Evolutionary conservation across 2,888 invertebrate genomes (phyloP).

Genomic region (Unio delphinus): DNA sequence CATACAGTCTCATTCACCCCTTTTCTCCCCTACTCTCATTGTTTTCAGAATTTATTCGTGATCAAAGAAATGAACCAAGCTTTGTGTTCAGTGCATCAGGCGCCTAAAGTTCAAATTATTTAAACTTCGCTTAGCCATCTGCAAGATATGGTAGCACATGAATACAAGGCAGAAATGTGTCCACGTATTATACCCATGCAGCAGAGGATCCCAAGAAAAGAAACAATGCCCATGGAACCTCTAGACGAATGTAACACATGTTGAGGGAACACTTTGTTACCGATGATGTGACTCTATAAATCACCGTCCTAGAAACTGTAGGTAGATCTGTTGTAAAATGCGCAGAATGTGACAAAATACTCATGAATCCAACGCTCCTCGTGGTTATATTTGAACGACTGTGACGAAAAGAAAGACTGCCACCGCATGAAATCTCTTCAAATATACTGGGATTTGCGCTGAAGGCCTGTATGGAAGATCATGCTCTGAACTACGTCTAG

Average conservation of each 20-base stretch:
- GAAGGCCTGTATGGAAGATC: slow-evolving; percentile 6
- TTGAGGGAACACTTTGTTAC: slow-evolving; percentile 5
- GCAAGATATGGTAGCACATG: no score
- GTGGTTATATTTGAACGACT: slow-evolving; percentile 6
- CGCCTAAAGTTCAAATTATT: background rate
- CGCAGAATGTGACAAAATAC: background rate
- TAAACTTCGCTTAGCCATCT: no score
- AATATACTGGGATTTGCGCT: slow-evolving; percentile 10
- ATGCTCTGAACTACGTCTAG: slow-evolving; percentile 12
- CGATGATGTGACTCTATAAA: background rate
- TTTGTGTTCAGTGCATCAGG: background rate
- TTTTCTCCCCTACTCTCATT: background rate
- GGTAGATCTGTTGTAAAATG: background rate
- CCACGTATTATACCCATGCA: no score
- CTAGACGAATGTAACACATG: background rate
- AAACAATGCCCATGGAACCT: slow-evolving; percentile 1
- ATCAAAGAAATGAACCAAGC: slow-evolving; percentile 18
- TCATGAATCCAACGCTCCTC: background rate
- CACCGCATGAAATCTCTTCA: background rate
- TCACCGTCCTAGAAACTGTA: slow-evolving; percentile 1
- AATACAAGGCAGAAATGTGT: no score
- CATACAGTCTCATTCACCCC: slow-evolving; percentile 1
- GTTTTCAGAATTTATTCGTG: slow-evolving; percentile 13
- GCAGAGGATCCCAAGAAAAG: no score
- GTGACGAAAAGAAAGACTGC: slow-evolving; percentile 1